Evolutionary conservation across 2,113 vertebrate genomes (phyloP), one percentile per base, ranked within the genome.

Genomic region (Cariama cristata): DNA sequence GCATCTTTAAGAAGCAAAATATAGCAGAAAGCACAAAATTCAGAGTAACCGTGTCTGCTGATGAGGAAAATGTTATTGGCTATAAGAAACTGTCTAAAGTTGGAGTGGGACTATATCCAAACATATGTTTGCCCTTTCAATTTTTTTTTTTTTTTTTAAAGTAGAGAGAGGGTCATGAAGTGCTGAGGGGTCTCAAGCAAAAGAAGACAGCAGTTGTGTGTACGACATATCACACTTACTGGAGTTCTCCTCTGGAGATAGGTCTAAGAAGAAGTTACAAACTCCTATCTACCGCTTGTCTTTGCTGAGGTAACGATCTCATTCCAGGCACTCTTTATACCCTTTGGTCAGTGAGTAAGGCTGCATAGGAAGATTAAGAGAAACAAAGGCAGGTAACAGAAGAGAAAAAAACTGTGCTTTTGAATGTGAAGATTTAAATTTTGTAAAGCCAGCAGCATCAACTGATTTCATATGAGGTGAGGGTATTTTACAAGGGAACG

Each of bases 91-190:
- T n/a, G 3, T 12, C 19, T 85, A 7, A 38, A 74, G 4, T 2
- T 69, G 42, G 21, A 32, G 38, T 15, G 10, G 17, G 26, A 22
- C 32, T 56, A 3, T 12, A n/a, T 8, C 18, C 6, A 11, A 69
- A 22, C 15, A 8, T 9, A 5, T 0, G 0, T 62, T 53, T 68
- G 27, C 5, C 23, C 19, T 67, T 85, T 67, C 14, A n/a, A 1
- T 45, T 58, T 85, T 79, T 6, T 79, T 44, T 45, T 58, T 85
- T 79, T 6, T 79, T 44, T 38, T 79, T 44, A 45, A 49, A 69
- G 53, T 23, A 80, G 68, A 45, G 2, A 19, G 17, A 45, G 35
- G 32, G 5, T 22, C 19, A 72, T 17, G 42, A 60, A 35, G 7
- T 2, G 0, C 42, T 33, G 33, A 60, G 33, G 11, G 5, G 14